Evolutionary conservation across 2,797 vertebrate genomes (phyloP).

Genomic region (Chelonia mydas): DNA sequence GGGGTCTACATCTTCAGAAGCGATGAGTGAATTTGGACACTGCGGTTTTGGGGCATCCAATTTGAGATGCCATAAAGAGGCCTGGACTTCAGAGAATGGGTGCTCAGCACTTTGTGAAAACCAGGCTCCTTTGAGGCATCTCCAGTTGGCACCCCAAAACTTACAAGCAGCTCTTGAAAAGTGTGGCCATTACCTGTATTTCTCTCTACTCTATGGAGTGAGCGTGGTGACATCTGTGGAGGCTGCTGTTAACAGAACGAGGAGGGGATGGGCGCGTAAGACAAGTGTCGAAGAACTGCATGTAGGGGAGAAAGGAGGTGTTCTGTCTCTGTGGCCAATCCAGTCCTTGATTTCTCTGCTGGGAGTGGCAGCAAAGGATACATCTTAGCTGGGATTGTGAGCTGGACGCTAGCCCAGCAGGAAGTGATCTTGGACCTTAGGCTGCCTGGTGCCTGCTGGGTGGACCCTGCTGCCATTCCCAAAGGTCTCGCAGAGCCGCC

Average conservation of each 20-base stretch:
- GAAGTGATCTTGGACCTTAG: neutral
- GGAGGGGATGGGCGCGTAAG: neutral
- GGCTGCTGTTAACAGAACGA: neutral
- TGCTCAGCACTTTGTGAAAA: neutral
- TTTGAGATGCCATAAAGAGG: constrained; percentile 16
- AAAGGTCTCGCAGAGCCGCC: rapidly evolving
- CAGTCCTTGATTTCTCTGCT: neutral
- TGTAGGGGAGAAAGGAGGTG: neutral
- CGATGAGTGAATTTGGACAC: constrained; percentile 19
- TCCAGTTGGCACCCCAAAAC: neutral
- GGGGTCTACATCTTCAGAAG: constrained; percentile 37
- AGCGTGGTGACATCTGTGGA: neutral
- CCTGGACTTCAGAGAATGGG: neutral
- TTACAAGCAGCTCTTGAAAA: neutral
- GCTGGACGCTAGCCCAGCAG: neutral
- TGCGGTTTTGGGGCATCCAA: neutral
- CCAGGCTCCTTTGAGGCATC: neutral
- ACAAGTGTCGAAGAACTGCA: neutral
- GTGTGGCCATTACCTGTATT: neutral
- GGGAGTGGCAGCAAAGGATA: neutral
- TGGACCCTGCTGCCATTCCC: neutral
- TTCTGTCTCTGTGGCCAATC: neutral
- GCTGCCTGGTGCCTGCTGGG: neutral
- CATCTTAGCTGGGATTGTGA: neutral
- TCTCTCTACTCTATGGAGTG: neutral